Evolutionary conservation across 2,797 vertebrate species (phyloP).

Genomic region (Rhinoraja longicauda): DNA sequence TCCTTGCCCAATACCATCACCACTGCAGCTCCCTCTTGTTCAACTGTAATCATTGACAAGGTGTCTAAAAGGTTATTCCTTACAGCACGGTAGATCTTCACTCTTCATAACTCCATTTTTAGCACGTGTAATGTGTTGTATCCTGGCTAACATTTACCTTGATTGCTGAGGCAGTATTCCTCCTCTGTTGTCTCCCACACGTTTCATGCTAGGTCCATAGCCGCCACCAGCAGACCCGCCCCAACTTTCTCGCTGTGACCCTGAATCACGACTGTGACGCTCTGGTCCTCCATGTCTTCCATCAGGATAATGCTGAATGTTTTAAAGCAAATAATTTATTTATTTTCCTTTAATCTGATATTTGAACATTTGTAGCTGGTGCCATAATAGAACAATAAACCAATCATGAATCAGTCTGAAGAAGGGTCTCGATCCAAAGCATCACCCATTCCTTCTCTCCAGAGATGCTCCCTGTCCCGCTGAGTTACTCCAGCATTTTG

Average conservation of each 20-base stretch:
- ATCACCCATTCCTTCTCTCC: too few relatives aligned
- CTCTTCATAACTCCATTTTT: neutral
- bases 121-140: neutral
- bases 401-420: too few relatives aligned
- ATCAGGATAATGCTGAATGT: constrained; percentile 72
- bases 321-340: neutral
- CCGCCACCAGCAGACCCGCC: constrained; percentile 50
- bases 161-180: constrained; percentile 21
- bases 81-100: too few relatives aligned
- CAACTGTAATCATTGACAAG: neutral
- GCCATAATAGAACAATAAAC: neutral
- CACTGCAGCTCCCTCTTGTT: neutral
- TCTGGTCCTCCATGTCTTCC: constrained; percentile 62
- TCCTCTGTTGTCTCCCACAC: constrained; percentile 1
- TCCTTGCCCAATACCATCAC: too few relatives aligned
- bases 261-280: constrained; percentile 66
- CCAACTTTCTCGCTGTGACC: constrained; percentile 62
- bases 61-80: neutral
- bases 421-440: too few relatives aligned
- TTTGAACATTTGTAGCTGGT: neutral
- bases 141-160: neutral
- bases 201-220: constrained; percentile 23
- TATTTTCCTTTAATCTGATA: neutral
- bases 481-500: too few relatives aligned
- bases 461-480: too few relatives aligned